Evolutionary conservation across 53 echinoderm and acorn worm species (phyloP).

Genomic region (Stichopus horrens): DNA sequence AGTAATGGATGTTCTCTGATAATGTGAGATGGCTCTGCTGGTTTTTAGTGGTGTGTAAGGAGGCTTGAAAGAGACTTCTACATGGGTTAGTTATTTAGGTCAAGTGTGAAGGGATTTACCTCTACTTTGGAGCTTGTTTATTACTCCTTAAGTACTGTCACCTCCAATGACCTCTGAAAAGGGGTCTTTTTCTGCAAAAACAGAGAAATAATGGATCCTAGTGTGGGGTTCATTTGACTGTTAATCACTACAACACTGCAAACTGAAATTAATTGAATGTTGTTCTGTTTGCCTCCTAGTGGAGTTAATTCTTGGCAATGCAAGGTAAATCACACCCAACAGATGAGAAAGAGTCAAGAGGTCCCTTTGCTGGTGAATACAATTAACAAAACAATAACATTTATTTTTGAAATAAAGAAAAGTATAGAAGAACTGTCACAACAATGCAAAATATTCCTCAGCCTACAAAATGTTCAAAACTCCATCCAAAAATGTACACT

Average conservation of each 20-base stretch:
- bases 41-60: background rate
- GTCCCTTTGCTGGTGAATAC: too few species aligned
- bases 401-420: too few species aligned
- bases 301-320: too few species aligned
- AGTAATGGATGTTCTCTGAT: background rate
- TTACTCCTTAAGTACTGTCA: conserved; percentile 4
- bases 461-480: too few species aligned
- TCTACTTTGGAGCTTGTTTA: background rate
- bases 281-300: too few species aligned
- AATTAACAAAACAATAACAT: too few species aligned
- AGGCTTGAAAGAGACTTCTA: background rate
- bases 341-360: too few species aligned
- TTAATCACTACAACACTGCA: background rate
- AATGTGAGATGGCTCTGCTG: background rate
- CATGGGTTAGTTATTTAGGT: conserved; percentile 10
- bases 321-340: too few species aligned
- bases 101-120: conserved; percentile 12
- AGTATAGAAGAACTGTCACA: too few species aligned
- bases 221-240: background rate
- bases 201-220: background rate
- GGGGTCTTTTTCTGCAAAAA: conserved; percentile 33
- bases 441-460: too few species aligned
- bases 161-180: conserved; percentile 50
- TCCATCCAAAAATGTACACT: too few species aligned
- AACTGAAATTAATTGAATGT: background rate